Evolutionary conservation across 2,113 vertebrate species (phyloP).

Genomic region (Suricata suricatta): DNA sequence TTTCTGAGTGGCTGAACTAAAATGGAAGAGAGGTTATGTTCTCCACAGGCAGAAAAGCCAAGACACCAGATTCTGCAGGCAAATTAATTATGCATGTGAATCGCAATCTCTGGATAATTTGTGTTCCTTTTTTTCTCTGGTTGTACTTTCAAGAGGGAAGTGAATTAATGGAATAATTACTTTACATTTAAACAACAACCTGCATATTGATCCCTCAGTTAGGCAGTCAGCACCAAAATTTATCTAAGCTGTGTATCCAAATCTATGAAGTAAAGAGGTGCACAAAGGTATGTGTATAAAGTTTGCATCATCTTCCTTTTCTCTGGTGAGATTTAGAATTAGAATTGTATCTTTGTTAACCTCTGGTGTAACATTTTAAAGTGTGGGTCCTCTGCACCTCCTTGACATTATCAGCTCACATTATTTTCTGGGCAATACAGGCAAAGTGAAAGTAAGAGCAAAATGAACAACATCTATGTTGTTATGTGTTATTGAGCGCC

Average conservation of each 20-base stretch:
- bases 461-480: neutral
- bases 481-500: neutral
- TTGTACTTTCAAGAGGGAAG: conserved; percentile 20
- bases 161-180: conserved; percentile 3
- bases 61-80: neutral
- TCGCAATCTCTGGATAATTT: neutral
- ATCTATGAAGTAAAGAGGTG: neutral
- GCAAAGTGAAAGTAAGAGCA: neutral
- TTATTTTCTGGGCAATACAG: neutral
- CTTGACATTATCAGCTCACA: neutral
- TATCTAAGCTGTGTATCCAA: neutral
- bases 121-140: neutral
- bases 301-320: neutral
- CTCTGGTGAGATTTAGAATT: neutral
- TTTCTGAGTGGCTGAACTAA: neutral
- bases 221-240: neutral
- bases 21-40: conserved; percentile 31
- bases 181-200: neutral
- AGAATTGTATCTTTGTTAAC: neutral
- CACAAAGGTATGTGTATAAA: neutral
- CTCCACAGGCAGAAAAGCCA: neutral
- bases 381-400: neutral
- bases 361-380: neutral
- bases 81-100: conserved; percentile 25
- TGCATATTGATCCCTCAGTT: neutral